Evolutionary conservation across 1,140 invertebrate genomes (phyloP).

Genomic region (Leucophenga varia): DNA sequence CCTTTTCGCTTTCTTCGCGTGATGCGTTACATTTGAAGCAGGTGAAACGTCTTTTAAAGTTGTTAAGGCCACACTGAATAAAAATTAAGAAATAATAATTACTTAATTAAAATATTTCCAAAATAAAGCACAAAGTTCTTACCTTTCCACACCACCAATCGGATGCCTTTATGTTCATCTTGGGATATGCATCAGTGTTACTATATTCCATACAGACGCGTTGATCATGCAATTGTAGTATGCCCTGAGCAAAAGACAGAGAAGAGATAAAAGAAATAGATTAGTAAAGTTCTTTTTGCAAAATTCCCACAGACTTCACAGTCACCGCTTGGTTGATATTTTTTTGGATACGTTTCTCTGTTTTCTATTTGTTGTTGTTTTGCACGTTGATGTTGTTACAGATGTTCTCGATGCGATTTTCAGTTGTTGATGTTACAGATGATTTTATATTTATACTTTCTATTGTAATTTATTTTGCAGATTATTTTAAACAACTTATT

Average conservation of each 20-base stretch:
- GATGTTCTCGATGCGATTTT: too few relatives aligned
- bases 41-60: constrained; percentile 85
- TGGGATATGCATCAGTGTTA: constrained; percentile 61
- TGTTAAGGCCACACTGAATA: constrained; percentile 87
- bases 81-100: constrained; percentile 23
- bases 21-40: constrained; percentile 89
- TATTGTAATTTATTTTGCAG: too few relatives aligned
- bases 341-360: too few relatives aligned
- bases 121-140: too few relatives aligned
- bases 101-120: too few relatives aligned
- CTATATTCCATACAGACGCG: constrained; percentile 72
- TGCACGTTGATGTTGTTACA: constrained; percentile 6
- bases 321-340: constrained; percentile 49
- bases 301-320: constrained; percentile 50
- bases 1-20: constrained; percentile 73
- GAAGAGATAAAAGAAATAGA: constrained; percentile 47
- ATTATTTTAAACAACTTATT: too few relatives aligned
- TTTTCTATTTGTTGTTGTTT: constrained; percentile 36
- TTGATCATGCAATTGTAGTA: constrained; percentile 71
- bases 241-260: constrained; percentile 63
- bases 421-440: constrained; percentile 9
- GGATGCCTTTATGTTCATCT: constrained; percentile 40
- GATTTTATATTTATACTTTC: too few relatives aligned
- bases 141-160: constrained; percentile 73
- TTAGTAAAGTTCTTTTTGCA: constrained; percentile 24